Evolutionary conservation across 1,140 invertebrate genomes (phyloP), one percentile per base, ranked within the genome.

Genomic region (Drosophila parvula): DNA sequence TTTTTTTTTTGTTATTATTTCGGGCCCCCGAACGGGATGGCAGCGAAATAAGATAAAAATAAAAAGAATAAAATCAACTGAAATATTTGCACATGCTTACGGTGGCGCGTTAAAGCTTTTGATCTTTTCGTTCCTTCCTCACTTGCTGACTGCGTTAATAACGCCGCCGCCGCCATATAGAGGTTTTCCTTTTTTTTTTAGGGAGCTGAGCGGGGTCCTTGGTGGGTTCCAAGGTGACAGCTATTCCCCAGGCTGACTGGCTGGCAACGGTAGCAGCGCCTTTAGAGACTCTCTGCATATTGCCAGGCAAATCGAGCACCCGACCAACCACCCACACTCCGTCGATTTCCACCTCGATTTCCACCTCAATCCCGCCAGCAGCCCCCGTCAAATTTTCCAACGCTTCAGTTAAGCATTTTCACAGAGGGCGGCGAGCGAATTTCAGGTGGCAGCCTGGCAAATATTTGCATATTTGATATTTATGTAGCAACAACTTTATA

Each of bases 401-500:
- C 65, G 59, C 74, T 79, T 68, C 81, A 79, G 57, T 81, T 81
- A 48, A 75, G 78, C 76, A 76, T 82, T 82, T 79, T 48, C 81
- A 62, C 51, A 64, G 47, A 38, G 41, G 27, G 30, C 63, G 36
- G 47, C 56, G 22, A 50, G 47, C 14, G 55, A 85, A 79, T 80
- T 88, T 88, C 76, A 80, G 84, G 83, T 82, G 78, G 73, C 84
- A 79, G 83, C 56, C 76, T 60, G 70, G 77, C 63, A 88, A 88
- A 88, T 88, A 88, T 88, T 88, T 88, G 84, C 83, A 88, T 88
- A 88, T 88, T 88, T 88, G 77, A 88, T 88, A 89, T 88, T 83
- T 89, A 83, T 81, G 84, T 88, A 88, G 69, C 71, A 81, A 81
- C 82, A 86, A 78, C 71, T 70, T 78, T 88, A 69, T 80, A 83